Percentiles rank a stretch among this genome's conserved stretches.
These are phyloP conservation scores for Danionella cerebrum DNA, from an alignment of 2,113 vertebrate genomes.

Conservation along the genomic window DNA sequence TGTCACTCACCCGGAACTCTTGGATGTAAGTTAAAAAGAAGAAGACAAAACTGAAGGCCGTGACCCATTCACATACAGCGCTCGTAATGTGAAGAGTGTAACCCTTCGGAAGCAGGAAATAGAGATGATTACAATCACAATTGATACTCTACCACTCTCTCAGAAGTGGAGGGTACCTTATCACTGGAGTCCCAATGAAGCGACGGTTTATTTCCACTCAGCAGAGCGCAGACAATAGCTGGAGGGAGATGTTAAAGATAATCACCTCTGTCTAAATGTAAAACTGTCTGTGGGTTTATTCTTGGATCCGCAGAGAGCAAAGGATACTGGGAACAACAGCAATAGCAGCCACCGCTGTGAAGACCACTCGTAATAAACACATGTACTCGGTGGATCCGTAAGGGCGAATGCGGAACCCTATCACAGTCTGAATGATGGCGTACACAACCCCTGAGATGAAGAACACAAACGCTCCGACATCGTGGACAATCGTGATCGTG, in stretches of 20 bases:
- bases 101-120: conserved; percentile 44
- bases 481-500: conserved; percentile 65
- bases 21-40: conserved; percentile 89
- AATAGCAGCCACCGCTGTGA: conserved; percentile 63
- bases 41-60: conserved; percentile 85
- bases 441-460: conserved; percentile 75
- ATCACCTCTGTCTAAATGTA: neutral
- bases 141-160: neutral
- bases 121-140: neutral
- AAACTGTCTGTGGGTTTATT: neutral
- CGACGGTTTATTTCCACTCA: conserved; percentile 62
- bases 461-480: conserved; percentile 74
- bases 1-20: conserved; percentile 83
- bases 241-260: conserved; percentile 56
- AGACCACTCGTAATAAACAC: conserved; percentile 55
- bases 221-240: conserved; percentile 69
- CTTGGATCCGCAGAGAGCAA: conserved; percentile 34
- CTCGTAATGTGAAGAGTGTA: conserved; percentile 70
- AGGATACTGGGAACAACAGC: conserved; percentile 88
- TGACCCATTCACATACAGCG: conserved; percentile 84
- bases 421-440: conserved; percentile 67
- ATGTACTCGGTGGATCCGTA: conserved; percentile 57
- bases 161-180: conserved; percentile 61
- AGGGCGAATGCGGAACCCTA: conserved; percentile 69
- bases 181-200: conserved; percentile 72